Base-by-base conservation (phyloP, 1,140 invertebrate species). In the Drosophila rufa region DNA sequence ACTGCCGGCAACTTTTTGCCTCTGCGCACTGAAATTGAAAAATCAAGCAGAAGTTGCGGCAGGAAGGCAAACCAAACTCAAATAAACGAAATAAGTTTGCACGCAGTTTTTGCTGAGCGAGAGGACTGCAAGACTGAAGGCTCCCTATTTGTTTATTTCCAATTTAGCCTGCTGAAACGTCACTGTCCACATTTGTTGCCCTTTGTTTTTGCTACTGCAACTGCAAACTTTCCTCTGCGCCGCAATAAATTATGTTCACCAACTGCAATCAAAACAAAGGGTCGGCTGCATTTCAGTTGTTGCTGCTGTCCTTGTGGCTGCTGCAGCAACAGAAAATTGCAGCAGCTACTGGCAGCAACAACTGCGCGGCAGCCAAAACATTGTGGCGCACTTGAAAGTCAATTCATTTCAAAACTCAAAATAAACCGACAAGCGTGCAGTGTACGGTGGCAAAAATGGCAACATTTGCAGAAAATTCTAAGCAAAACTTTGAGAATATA, bases 261-360 rank as follows among this genome's bases (percentile, higher is more conserved):
- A 87, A 87, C 84, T 84, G 80, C 84, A 89, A 87, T 83, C 84
- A 83, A 87, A 87, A 80, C 83, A 87, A 75, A 75, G 75, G 75
- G 67, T 69, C 33, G 58, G 70, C 76, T 74, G 75, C 48, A 76
- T 64, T 86, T 61, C 46, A 22, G 58, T 58, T 60, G 46, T 42
- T 61, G 19, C 43, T 70, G 33, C 1, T 30, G 33, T 59, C 36
- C 36, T 38, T 38, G 36, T 68, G 25, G 40, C 17, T 30, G 33
- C 59, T 27, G 38, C 70, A 50, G 30, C 46, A 66, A 51, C 27
- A 67, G 27, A 33, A 61, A 56, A 67, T 33, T 48, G 64, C 62
- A 71, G 38, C 51, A 55, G 51, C 33, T 4, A 40, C 30, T 19
- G 17, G 17, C 17, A 40, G 38, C 19, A 56, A 25, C 36, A 68